Conservation (phyloP, 2,888 invertebrate genomes). For the Pammene aurita region DNA sequence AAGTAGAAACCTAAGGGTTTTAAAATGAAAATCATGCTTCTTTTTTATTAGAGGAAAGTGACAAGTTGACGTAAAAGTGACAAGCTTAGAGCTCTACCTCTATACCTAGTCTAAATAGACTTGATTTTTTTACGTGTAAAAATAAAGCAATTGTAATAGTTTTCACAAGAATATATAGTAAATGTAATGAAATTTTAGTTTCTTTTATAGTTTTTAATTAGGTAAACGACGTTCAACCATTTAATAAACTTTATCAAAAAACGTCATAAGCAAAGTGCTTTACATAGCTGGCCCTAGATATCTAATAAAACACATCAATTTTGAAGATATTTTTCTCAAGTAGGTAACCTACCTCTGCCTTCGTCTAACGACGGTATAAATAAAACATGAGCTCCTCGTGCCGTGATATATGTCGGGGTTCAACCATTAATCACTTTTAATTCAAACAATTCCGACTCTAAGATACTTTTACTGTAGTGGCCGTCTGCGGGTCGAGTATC, state of each 20-base stretch:
- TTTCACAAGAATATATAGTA: too few relatives aligned
- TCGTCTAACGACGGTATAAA: constrained; percentile 19
- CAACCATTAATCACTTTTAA: constrained; percentile 49
- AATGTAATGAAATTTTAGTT: too few relatives aligned
- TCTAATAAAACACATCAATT: not conserved
- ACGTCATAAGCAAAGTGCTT: not conserved
- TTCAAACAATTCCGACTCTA: constrained; percentile 42
- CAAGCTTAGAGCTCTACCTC: not conserved
- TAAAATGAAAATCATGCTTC: constrained; percentile 3
- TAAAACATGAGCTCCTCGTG: constrained; percentile 40
- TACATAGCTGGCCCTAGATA: not conserved
- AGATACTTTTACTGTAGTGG: constrained; percentile 26
- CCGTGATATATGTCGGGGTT: constrained; percentile 55
- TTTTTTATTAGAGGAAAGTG: not conserved
- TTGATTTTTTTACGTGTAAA: too few relatives aligned
- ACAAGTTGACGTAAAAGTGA: not conserved
- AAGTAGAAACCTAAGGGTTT: constrained; percentile 16
- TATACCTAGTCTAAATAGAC: not conserved
- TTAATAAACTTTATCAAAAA: too few relatives aligned
- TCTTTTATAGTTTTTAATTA: too few relatives aligned
- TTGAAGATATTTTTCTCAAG: not conserved
- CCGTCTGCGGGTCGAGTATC: not conserved
- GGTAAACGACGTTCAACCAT: too few relatives aligned
- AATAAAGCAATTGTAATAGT: too few relatives aligned
- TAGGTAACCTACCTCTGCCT: not conserved